phyloP scores from a whole-genome alignment of 2,797 vertebrate genomes.

The Vespertilio murinus region DNA sequence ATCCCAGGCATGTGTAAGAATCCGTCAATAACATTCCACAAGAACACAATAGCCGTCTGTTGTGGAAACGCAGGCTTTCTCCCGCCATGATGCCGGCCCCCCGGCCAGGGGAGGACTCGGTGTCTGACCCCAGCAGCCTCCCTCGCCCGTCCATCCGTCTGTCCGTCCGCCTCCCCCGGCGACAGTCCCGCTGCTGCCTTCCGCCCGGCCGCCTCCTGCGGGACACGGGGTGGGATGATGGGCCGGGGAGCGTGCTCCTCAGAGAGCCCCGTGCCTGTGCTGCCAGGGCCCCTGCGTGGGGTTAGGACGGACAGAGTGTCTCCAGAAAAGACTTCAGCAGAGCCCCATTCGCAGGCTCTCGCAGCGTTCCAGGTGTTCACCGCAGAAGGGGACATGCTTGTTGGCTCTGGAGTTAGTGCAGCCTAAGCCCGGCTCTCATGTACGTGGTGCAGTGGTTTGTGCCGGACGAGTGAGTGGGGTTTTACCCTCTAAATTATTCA shows the following conservation, averaged over 20 bases:
- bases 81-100: constrained; percentile 78
- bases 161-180: constrained; percentile 70
- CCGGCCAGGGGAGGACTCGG: constrained; percentile 71
- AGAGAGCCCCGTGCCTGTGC: constrained; percentile 54
- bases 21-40: constrained; percentile 86
- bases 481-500: neutral
- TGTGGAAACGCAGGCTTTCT: constrained; percentile 77
- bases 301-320: neutral
- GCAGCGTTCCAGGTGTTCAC: neutral
- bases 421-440: neutral
- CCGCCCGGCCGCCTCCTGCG: constrained; percentile 52
- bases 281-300: constrained; percentile 15
- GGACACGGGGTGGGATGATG: neutral
- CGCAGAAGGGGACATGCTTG: constrained; percentile 47
- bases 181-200: constrained; percentile 72
- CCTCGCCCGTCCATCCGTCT: constrained; percentile 67
- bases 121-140: constrained; percentile 60
- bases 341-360: constrained; percentile 42
- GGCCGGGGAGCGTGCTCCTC: constrained; percentile 33
- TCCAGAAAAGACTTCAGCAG: constrained; percentile 57
- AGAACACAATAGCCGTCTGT: constrained; percentile 84
- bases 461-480: neutral
- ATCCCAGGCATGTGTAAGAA: constrained; percentile 88
- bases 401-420: neutral
- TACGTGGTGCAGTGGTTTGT: neutral